Percentiles rank a stretch among this genome's conserved stretches.
These are phyloP conservation scores for Terebella lapidaria DNA, from an alignment of 2,888 invertebrate genomes.

Conservation along the genomic window DNA sequence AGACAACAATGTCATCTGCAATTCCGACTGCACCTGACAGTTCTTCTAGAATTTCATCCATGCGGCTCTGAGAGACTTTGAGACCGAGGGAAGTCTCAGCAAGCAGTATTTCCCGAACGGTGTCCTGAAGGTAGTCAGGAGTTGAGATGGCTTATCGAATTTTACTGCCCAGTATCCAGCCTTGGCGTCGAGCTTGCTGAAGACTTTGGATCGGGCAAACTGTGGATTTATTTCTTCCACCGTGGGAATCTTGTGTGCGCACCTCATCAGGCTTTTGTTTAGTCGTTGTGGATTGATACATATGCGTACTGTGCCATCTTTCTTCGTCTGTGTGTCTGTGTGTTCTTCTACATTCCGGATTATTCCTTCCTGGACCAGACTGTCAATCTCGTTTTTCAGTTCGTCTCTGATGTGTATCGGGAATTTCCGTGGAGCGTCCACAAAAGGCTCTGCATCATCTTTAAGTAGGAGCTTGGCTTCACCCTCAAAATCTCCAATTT, in stretches of 20 bases:
- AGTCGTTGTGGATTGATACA: too few relatives aligned
- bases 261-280: too few relatives aligned
- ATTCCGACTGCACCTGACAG: neutral
- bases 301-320: too few relatives aligned
- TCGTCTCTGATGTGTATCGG: neutral
- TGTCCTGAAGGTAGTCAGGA: neutral
- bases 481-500: neutral
- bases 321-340: too few relatives aligned
- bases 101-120: neutral
- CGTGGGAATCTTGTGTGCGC: too few relatives aligned
- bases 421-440: neutral
- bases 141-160: neutral
- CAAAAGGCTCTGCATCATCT: neutral
- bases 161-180: neutral
- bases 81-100: neutral
- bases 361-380: neutral
- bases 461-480: neutral
- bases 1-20: neutral
- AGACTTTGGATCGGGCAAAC: too few relatives aligned
- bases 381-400: neutral
- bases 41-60: neutral
- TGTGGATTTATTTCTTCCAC: too few relatives aligned
- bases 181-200: neutral
- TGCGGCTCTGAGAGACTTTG: neutral
- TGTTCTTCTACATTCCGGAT: neutral